Base-by-base conservation (phyloP, 2,888 invertebrate species). In the Drosophila fulvimacula region DNA sequence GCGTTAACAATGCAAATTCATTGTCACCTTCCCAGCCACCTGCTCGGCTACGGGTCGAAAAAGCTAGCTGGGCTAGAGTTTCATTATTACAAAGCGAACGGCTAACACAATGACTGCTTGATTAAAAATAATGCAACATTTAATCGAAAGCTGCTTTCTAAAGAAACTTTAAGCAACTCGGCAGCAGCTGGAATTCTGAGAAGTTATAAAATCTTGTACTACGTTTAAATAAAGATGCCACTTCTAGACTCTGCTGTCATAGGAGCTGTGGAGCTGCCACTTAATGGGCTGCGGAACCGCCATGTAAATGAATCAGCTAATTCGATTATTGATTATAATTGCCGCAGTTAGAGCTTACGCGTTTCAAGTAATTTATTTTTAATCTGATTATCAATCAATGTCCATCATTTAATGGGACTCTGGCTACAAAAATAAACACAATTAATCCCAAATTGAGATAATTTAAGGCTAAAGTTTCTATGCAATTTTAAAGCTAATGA, bases 1-100 rank as follows among this genome's bases (percentile, higher is more conserved):
- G 63, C 74, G 88, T 89, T 84, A 85, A 85, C 84, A 89, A 88
- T 85, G 84, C 84, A 83, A 88, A 88, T 77, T 86, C 88, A 88
- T 89, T 88, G 90, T 85, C 88, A 82, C 88, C 71, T 69, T 74
- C 67, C 46, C 53, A 44, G 58, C 34, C 36, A 67, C 36, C 34
- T 36, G 27, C 24, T 46, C n/a, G 55, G 21, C 52, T 46, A 17
- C 39, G 27, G 30, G 65, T 5, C 6, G 38, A 2, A 13, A 38
- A n/a, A 24, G 24, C n/a, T 3, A 52, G 0, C 36, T 21, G n/a
- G 10, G 36, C 11, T 4, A 1, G 17, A n/a, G 0, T 52, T 38
- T 36, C 17, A 52, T 52, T 52, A 38, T 38, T 36, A 24, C 11
- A 5, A n/a, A n/a, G n/a, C n/a, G 24, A 19, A 17, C 30, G 51